Evolutionary conservation across 2,888 invertebrate species (phyloP), one percentile per base, ranked within the genome.

Genomic region (Spisula subtruncata): DNA sequence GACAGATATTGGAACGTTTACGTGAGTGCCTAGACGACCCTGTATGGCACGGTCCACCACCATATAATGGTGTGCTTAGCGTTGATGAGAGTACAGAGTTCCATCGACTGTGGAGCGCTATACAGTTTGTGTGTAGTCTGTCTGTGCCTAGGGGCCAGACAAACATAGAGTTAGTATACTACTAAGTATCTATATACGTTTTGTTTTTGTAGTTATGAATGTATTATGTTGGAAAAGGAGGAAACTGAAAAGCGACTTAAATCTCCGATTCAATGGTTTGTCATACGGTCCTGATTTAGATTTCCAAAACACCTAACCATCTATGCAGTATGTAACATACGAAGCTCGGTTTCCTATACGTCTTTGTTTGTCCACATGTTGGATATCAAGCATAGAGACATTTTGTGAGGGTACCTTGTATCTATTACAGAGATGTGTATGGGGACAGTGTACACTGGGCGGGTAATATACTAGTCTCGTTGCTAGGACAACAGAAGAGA

Each of bases 371-470:
- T 5, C 41, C 41, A 41, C 41, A 5, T 5, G 51, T 51, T 51
- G 51, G 12, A 16, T 16, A 12, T 16, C 16, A 10, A 10, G 51
- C 51, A 12, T 16, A 51, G 51, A 51, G 12, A 51, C 51, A 16
- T 51, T 51, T 16, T 51, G 51, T 51, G 1, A 16, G 1, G 51
- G 1, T 51, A 51, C 14, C 51, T 10, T 1, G n/a, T 0, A 66
- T 25, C 20, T 66, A 66, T 85, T 90, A 14, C 93, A 96, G 98
- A 96, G 99, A 99, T 97, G 97, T 99, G 93, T 99, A 99, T 97
- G 99, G 99, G 14, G 99, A 99, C 97, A 99, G 99, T 0, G 97
- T 99, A 0, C 99, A 99, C 97, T 99, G 99, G 99, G 99, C 99
- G 6, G 99, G 99, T 0, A 99, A 99, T 97, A 98, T 99, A 18